A percentile compares a stretch with the other conserved stretches of the same genome.
Evolutionary conservation across 2,113 vertebrate species (phyloP).

Genomic region (Papio anubis): DNA sequence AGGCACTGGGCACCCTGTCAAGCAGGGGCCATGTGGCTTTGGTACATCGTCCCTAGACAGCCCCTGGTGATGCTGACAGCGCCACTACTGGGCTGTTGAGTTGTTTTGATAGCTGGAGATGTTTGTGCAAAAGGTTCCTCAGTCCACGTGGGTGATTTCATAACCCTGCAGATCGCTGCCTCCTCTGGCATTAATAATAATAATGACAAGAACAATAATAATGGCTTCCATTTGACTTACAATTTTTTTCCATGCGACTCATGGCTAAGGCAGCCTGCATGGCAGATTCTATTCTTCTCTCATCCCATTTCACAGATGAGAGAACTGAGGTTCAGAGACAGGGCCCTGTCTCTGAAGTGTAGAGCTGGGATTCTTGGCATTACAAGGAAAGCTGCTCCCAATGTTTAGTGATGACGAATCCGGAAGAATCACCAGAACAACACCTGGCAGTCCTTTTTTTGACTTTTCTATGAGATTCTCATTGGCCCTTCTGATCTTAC

Average conservation of each 20-base stretch:
- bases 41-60: not conserved
- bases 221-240: not conserved
- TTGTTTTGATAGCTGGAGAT: not conserved
- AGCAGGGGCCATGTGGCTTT: too few species aligned
- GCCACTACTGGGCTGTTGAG: rapidly evolving
- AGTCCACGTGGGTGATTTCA: not conserved
- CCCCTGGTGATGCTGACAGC: not conserved
- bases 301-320: not conserved
- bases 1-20: not conserved
- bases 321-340: not conserved
- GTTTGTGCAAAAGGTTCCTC: not conserved
- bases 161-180: rapidly evolving
- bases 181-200: not conserved
- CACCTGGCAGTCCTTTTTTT: not conserved
- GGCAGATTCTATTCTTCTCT: not conserved
- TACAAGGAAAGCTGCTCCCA: not conserved
- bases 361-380: not conserved
- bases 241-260: not conserved
- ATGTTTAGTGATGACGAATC: not conserved
- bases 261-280: not conserved
- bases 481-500: not conserved
- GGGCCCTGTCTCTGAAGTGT: not conserved
- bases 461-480: not conserved
- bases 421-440: not conserved
- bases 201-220: not conserved